Percentiles rank a stretch among this genome's conserved stretches.
These are phyloP conservation scores for Agrypnus murinus DNA, from an alignment of 2,888 invertebrate species.

Conservation along the genomic window DNA sequence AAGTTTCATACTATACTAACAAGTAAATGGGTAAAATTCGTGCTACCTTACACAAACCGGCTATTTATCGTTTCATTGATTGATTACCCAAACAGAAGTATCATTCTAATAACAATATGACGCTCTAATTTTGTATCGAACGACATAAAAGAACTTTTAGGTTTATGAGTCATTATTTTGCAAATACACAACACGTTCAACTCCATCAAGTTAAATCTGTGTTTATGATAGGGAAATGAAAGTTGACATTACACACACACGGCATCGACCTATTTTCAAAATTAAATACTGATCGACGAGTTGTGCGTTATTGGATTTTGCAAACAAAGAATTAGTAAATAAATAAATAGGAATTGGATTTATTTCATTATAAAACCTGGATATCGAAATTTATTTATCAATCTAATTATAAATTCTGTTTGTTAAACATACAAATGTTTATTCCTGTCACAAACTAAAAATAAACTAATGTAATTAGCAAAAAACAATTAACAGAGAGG, in stretches of 20 bases:
- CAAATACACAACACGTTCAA: not conserved
- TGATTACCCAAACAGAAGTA: not conserved
- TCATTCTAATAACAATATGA: not conserved
- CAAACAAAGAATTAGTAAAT: not conserved
- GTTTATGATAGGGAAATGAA: slow-evolving; percentile 22
- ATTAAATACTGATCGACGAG: slow-evolving; percentile 1
- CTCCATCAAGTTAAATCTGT: slow-evolving; percentile 22
- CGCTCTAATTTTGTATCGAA: not conserved
- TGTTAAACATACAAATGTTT: not conserved
- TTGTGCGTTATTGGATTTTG: not conserved
- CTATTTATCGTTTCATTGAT: not conserved
- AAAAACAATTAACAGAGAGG: slow-evolving; percentile 26
- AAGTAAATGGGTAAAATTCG: no score
- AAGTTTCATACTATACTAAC: no score
- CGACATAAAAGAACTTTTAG: not conserved
- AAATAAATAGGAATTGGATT: no score
- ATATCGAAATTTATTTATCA: not conserved
- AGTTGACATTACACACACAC: slow-evolving; percentile 23
- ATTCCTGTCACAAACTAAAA: not conserved
- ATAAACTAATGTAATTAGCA: slow-evolving; percentile 7
- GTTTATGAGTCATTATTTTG: slow-evolving; percentile 12
- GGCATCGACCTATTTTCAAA: slow-evolving; percentile 14
- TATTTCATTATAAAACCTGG: no score
- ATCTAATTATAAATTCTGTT: not conserved
- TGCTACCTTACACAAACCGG: not conserved